These are phyloP conservation scores for Drosophila quinaria DNA, from an alignment of 2,888 invertebrate genomes.

Conservation along the genomic window DNA sequence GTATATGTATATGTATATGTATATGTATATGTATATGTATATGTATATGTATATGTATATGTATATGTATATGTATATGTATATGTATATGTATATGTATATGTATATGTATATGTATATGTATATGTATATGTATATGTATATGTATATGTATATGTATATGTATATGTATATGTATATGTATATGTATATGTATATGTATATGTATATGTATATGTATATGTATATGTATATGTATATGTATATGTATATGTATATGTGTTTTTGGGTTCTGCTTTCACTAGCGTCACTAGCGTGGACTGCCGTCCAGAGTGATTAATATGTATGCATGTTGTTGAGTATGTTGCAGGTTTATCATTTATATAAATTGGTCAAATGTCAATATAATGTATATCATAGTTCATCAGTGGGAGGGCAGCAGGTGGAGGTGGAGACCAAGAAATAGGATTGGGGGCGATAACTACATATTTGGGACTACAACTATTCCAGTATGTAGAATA, in stretches of 20 bases:
- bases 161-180: constrained; percentile 1
- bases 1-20: constrained; percentile 18
- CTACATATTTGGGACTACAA: not conserved
- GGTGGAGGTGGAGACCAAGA: constrained; percentile 16
- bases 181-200: not conserved
- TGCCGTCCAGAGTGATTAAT: not conserved
- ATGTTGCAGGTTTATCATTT: constrained; percentile 46
- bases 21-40: constrained; percentile 17
- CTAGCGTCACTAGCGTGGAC: no score
- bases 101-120: constrained; percentile 1
- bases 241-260: not conserved
- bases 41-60: constrained; percentile 1
- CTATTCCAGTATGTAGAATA: constrained; percentile 93
- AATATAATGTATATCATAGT: constrained; percentile 36
- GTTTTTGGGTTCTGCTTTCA: no score
- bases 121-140: constrained; percentile 1
- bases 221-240: constrained; percentile 1
- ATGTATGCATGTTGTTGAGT: constrained; percentile 12
- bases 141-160: constrained; percentile 1
- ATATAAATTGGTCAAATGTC: constrained; percentile 60
- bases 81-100: constrained; percentile 1
- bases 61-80: constrained; percentile 1
- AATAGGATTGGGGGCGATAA: constrained; percentile 18
- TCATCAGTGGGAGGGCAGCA: constrained; percentile 57
- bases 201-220: not conserved